Percentiles rank a stretch among this genome's conserved stretches.
Conservation (phyloP, 37 sponge, comb jelly and placozoan species). For the Chondrosia reniformis region DNA sequence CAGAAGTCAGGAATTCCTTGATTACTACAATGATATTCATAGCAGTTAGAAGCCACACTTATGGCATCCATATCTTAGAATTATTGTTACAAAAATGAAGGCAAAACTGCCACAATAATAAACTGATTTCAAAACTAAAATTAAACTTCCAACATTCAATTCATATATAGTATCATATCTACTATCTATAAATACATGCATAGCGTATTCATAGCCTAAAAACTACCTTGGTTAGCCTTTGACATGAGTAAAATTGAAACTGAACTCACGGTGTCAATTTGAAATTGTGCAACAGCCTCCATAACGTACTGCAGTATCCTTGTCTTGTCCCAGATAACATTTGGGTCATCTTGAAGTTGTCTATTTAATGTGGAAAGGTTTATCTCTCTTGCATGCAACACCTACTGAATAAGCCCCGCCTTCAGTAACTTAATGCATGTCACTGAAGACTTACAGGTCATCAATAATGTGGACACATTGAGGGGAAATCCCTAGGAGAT, state of each 20-base stretch:
- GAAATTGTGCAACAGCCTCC: background rate
- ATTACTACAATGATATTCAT: too few species aligned
- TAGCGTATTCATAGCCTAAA: background rate
- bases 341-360: background rate
- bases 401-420: background rate
- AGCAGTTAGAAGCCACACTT: too few species aligned
- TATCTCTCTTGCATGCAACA: background rate
- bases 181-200: background rate
- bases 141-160: background rate
- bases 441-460: slow-evolving; percentile 19
- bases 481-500: slow-evolving; percentile 39
- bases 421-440: background rate
- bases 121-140: too few species aligned
- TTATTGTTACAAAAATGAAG: too few species aligned
- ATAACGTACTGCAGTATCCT: background rate
- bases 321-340: background rate
- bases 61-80: too few species aligned
- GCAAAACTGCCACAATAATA: too few species aligned
- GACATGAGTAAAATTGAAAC: background rate
- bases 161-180: background rate
- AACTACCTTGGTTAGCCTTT: background rate
- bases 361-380: background rate
- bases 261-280: background rate
- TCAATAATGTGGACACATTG: slow-evolving; percentile 43
- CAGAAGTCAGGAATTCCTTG: too few species aligned